phyloP scores from a whole-genome alignment of 2,113 vertebrate species.

The Zootoca vivipara region DNA sequence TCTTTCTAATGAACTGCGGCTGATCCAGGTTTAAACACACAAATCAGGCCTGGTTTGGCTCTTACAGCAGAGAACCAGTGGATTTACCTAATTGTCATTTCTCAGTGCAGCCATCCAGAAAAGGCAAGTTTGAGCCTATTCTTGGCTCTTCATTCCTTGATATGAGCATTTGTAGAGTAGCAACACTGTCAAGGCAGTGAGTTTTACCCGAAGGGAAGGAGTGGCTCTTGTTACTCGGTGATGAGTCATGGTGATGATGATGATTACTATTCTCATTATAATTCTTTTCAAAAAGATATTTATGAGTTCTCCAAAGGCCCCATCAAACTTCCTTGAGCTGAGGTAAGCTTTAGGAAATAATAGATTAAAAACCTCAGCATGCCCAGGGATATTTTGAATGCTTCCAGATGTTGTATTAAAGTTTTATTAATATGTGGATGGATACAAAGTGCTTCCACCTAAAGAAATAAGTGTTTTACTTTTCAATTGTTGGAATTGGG shows the following conservation, averaged over 20 bases:
- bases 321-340: constrained; percentile 32
- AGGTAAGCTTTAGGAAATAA: constrained; percentile 63
- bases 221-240: constrained; percentile 73
- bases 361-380: constrained; percentile 59
- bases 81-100: constrained; percentile 35
- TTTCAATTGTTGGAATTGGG: rapidly evolving
- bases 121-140: constrained; percentile 47
- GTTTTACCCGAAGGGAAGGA: constrained; percentile 71
- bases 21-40: neutral
- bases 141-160: constrained; percentile 51
- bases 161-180: constrained; percentile 30
- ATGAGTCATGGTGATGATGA: constrained; percentile 71
- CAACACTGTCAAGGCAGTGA: constrained; percentile 46
- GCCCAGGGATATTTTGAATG: constrained; percentile 39
- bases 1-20: neutral
- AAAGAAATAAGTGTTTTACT: neutral
- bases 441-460: constrained; percentile 26
- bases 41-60: neutral
- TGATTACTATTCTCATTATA: constrained; percentile 57
- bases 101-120: constrained; percentile 16
- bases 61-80: neutral
- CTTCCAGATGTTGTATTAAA: constrained; percentile 52
- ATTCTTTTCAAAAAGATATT: constrained; percentile 56
- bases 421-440: constrained; percentile 47
- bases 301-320: constrained; percentile 40